Conservation (phyloP, 37 sponge, comb jelly and placozoan genomes). For the Mnemiopsis leidyi region DNA sequence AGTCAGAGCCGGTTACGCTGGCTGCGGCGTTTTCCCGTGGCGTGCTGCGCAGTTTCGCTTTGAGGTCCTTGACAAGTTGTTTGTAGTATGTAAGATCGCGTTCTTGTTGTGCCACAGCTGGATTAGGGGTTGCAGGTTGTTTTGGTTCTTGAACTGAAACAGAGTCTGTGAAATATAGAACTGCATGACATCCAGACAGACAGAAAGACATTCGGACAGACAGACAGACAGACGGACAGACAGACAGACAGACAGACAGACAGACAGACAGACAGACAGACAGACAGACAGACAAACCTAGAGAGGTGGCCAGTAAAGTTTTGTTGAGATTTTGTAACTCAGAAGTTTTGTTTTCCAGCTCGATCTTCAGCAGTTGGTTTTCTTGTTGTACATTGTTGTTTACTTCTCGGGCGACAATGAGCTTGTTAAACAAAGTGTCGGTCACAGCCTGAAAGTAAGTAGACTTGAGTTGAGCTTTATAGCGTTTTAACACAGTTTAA, state of each 20-base stretch:
- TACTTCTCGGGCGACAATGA: neutral
- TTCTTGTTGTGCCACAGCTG: neutral
- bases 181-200: too few species aligned
- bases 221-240: too few species aligned
- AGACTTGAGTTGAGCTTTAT: neutral
- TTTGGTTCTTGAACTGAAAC: neutral
- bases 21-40: constrained; percentile 25
- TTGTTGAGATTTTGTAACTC: neutral
- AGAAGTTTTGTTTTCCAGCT: neutral
- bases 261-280: too few species aligned
- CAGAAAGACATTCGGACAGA: too few species aligned
- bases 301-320: neutral
- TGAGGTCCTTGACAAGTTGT: constrained; percentile 8
- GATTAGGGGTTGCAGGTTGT: neutral
- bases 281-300: too few species aligned
- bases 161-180: too few species aligned
- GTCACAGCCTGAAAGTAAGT: neutral
- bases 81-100: constrained; percentile 40
- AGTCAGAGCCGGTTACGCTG: neutral
- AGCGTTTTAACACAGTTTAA: too few species aligned
- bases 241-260: too few species aligned
- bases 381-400: neutral
- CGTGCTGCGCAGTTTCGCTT: constrained; percentile 3
- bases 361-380: constrained; percentile 27
- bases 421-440: constrained; percentile 37